Evolutionary conservation across 2,113 vertebrate genomes (phyloP).

Genomic region (Thinocorus orbignyianus): DNA sequence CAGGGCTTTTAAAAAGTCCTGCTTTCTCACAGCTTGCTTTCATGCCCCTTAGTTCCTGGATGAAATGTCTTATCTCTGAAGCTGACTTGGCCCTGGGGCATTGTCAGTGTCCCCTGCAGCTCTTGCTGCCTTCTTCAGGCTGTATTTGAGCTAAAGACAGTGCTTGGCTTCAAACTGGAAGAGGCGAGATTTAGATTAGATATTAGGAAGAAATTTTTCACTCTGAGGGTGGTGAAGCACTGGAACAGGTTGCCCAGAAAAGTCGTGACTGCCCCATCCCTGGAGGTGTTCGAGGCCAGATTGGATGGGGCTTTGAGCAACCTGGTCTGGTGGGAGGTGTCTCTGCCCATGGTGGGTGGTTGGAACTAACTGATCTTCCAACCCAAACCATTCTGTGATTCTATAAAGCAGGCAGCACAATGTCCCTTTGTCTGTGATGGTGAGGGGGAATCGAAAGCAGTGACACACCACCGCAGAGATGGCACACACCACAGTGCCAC

Average conservation of each 20-base stretch:
- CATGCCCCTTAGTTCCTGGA: neutral
- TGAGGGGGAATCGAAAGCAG: neutral
- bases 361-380: neutral
- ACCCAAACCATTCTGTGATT: neutral
- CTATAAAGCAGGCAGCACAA: neutral
- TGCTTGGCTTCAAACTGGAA: neutral
- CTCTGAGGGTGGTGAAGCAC: neutral
- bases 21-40: neutral
- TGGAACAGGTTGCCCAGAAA: neutral
- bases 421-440: neutral
- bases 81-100: neutral
- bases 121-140: neutral
- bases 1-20: neutral
- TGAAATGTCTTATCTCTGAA: neutral
- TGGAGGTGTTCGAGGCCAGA: neutral
- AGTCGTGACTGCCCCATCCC: neutral
- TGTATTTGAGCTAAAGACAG: neutral
- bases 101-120: neutral
- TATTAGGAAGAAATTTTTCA: neutral
- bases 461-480: neutral
- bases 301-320: neutral
- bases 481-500: neutral
- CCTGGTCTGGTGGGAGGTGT: neutral
- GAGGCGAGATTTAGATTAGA: neutral
- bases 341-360: neutral